phyloP scores from a whole-genome alignment of 2,113 vertebrate species.

The Alligator sinensis region DNA sequence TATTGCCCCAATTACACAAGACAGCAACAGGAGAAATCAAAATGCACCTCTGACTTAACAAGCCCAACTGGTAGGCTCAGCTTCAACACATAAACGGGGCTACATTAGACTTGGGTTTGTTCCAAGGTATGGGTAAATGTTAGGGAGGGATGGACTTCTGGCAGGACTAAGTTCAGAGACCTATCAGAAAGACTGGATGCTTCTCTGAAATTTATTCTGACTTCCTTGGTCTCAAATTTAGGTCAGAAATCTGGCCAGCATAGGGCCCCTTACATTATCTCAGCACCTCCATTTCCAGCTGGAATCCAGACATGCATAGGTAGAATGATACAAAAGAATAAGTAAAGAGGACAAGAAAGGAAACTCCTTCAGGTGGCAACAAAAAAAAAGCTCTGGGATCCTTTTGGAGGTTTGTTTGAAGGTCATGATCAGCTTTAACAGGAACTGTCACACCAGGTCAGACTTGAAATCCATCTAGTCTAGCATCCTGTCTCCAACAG shows the following conservation, averaged over 20 bases:
- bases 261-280: accelerated
- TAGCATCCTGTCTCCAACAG: background rate
- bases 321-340: background rate
- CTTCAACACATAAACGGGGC: background rate
- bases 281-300: background rate
- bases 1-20: background rate
- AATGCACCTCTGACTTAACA: background rate
- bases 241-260: accelerated
- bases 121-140: background rate
- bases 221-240: accelerated
- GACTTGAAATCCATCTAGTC: accelerated
- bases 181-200: accelerated
- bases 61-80: background rate
- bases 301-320: background rate
- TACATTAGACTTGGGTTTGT: background rate
- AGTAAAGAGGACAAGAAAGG: background rate
- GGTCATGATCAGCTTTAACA: background rate
- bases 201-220: background rate
- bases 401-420: background rate
- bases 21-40: background rate
- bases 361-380: background rate
- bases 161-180: background rate
- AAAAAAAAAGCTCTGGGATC: background rate
- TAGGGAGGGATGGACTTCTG: background rate
- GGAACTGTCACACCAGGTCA: background rate